phyloP scores from a whole-genome alignment of 2,888 invertebrate genomes.

The Dryocosmus kuriphilus region DNA sequence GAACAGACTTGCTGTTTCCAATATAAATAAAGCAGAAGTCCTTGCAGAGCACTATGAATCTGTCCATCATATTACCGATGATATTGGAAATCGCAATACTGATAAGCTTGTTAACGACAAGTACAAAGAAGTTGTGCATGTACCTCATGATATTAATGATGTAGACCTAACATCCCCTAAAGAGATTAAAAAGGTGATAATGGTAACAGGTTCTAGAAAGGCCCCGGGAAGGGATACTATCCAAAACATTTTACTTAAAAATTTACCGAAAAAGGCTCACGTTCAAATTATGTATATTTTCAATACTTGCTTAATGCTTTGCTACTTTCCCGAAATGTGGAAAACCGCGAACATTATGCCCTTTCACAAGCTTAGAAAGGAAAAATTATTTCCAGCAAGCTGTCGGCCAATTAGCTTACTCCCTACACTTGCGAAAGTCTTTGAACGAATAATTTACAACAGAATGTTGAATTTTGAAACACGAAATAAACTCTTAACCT shows the following conservation, averaged over 20 bases:
- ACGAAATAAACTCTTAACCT: too few relatives aligned
- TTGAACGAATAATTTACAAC: neutral
- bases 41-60: too few relatives aligned
- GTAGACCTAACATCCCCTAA: conserved; percentile 25
- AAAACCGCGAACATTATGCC: too few relatives aligned
- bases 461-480: too few relatives aligned
- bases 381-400: neutral
- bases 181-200: conserved; percentile 34
- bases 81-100: conserved; percentile 40
- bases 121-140: too few relatives aligned
- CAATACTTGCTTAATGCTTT: neutral
- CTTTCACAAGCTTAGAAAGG: too few relatives aligned
- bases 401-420: neutral
- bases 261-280: conserved; percentile 44
- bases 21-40: conserved; percentile 43
- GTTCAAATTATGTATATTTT: too few relatives aligned
- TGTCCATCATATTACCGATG: conserved; percentile 47
- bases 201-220: too few relatives aligned
- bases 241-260: too few relatives aligned
- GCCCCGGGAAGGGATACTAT: too few relatives aligned
- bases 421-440: neutral
- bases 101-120: too few relatives aligned
- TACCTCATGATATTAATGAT: neutral
- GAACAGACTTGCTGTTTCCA: neutral
- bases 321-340: too few relatives aligned